phyloP scores from a whole-genome alignment of 1,140 invertebrate species.

The Euura lappo region DNA sequence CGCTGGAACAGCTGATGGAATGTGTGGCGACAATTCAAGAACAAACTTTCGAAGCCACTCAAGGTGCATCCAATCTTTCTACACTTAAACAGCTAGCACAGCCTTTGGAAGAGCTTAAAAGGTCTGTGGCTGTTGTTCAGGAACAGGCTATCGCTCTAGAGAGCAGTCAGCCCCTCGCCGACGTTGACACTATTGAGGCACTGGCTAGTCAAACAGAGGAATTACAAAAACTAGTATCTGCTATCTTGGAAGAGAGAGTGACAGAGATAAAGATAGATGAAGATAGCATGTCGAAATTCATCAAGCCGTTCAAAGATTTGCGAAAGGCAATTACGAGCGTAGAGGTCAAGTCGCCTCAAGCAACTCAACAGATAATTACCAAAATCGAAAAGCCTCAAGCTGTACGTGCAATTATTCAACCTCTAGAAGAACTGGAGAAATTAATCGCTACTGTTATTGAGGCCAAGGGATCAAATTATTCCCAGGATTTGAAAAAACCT shows the following conservation, averaged over 20 bases:
- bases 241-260: constrained; percentile 16
- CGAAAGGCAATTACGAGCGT: constrained; percentile 55
- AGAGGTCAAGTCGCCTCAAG: constrained; percentile 51
- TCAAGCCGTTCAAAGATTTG: constrained; percentile 47
- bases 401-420: not conserved
- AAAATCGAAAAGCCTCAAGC: constrained; percentile 37
- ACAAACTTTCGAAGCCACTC: constrained; percentile 34
- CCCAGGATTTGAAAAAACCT: not conserved
- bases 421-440: constrained; percentile 29
- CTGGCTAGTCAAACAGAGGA: constrained; percentile 32
- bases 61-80: constrained; percentile 44
- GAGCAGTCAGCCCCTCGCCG: constrained; percentile 39
- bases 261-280: constrained; percentile 25
- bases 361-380: constrained; percentile 48
- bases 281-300: not conserved
- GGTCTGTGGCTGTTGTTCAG: constrained; percentile 51
- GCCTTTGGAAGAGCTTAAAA: constrained; percentile 53
- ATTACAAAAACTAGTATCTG: constrained; percentile 32
- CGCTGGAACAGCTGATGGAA: constrained; percentile 48
- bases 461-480: constrained; percentile 21
- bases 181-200: constrained; percentile 57
- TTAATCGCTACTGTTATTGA: constrained; percentile 42
- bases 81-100: constrained; percentile 53
- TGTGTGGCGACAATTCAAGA: constrained; percentile 50
- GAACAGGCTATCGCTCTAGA: constrained; percentile 23